Base-by-base conservation (phyloP, 2,113 vertebrate species). In the Pitta sordida region DNA sequence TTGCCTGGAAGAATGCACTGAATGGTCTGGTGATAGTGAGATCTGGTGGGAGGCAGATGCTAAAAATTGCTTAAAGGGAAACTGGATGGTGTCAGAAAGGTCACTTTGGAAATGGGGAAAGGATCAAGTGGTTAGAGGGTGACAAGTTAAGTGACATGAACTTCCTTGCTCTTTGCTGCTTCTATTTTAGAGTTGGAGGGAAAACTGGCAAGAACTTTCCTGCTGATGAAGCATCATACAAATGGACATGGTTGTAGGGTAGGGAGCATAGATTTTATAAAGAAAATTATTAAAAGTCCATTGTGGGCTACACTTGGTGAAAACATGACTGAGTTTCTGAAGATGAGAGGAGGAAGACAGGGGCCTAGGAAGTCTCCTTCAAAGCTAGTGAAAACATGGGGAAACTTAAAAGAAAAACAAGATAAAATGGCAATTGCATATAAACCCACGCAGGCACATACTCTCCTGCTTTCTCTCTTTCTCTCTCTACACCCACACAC, bases 381-480 rank as follows among this genome's bases (percentile, higher is more conserved):
- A 84, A 91, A 81, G 30, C 15, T 62, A 15, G 5, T 21, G 34
- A 67, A 83, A 83, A 8, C 55, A 44, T 58, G 27, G 59, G 32
- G 55, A 83, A 83, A 62, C 46, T 80, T 77, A 37, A 52, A 73
- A 85, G 87, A 63, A 93, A 93, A 91, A 58, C 36, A 90, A 86
- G 83, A 89, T 62, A 76, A 93, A 93, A 82, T 86, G 77, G 58
- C 49, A 92, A 37, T 64, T 94, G 29, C 37, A 34, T 76, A 20
- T 64, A 53, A 92, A 20, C 81, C 91, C 82, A 92, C 13, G 0
- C 65, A 68, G 34, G 65, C 65, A n/a, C 52, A 95, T 49, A 19
- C 55, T 86, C 62, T 84, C 52, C 48, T 91, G 87, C 58, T 94
- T 88, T 88, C 76, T 91, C 23, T 91, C 49, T 78, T n/a, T n/a